Base-by-base conservation (phyloP, 2,113 vertebrate species). In the Rhynchopsitta pachyrhyncha region DNA sequence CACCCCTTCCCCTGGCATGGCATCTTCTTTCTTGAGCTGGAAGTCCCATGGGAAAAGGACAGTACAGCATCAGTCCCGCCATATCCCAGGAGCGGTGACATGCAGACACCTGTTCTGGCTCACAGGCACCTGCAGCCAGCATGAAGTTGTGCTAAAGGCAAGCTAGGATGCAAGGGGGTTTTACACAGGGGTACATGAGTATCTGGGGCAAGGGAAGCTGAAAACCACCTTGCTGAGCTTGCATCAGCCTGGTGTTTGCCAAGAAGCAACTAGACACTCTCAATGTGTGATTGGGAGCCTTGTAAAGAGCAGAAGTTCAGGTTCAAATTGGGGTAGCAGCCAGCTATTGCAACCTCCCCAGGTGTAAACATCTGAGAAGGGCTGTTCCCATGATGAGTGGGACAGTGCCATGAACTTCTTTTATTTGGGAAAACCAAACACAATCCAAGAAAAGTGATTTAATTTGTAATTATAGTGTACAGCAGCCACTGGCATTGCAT, bases 71-170 rank as follows among this genome's bases (percentile, higher is more conserved):
- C 1, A 67, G 41, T 63, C 64, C 49, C 39, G 17, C n/a, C 27
- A 2, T 9, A 6, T 35, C 49, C 28, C 2, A 2, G 39, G 16
- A 84, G n/a, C 0, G 0, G 33, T 33, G 66, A 39, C 70, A 62
- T 47, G 42, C 52, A 75, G 49, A 15, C 44, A 46, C 47, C 70
- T 50, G 47, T 42, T 68, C 31, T 37, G 35, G 20, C 49, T 86
- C 23, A 5, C 0, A 0, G 60, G 16, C 15, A 11, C 17, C 14
- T 20, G 39, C 39, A 64, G 23, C 14, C 7, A 11, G 29, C 5
- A 28, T 24, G 31, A 55, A 33, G 28, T 10, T 4, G 0, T 19
- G 46, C 42, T 59, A 53, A 85, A 82, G 31, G 42, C 73, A 53
- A 44, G 46, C 49, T 76, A n/a, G 53, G 28, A 82, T 5, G 2